These are phyloP conservation scores for Hermaeophaga mercurialis DNA, from an alignment of 2,888 invertebrate species.

Conservation along the genomic window DNA sequence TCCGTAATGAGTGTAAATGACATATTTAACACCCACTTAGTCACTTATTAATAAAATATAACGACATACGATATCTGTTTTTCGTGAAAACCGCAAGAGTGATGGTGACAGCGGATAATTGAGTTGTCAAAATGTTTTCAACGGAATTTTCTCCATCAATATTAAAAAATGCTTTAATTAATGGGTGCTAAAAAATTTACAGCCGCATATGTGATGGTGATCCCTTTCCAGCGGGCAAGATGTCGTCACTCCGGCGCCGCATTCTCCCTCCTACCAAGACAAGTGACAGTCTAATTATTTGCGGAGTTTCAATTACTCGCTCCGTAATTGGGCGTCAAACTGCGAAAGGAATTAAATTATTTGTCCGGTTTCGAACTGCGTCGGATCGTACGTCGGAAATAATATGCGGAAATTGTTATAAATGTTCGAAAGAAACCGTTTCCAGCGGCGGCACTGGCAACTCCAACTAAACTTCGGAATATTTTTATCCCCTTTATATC, in stretches of 20 bases:
- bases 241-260: slow-evolving; percentile 45
- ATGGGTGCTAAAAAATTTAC: slow-evolving; percentile 2
- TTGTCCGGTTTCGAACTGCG: slow-evolving; percentile 53
- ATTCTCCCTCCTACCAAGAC: slow-evolving; percentile 52
- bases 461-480: too few species aligned
- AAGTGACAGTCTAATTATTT: slow-evolving; percentile 58
- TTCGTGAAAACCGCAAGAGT: too few species aligned
- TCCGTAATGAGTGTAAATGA: too few species aligned
- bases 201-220: not conserved
- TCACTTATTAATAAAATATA: too few species aligned
- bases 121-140: too few species aligned
- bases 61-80: too few species aligned
- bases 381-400: slow-evolving; percentile 38
- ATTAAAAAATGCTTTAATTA: too few species aligned
- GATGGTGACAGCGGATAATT: too few species aligned
- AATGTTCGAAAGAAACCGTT: slow-evolving; percentile 31
- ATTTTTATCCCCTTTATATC: too few species aligned
- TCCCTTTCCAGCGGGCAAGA: slow-evolving; percentile 27
- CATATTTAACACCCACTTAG: too few species aligned
- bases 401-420: slow-evolving; percentile 43
- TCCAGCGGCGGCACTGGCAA: slow-evolving; percentile 17
- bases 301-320: slow-evolving; percentile 57
- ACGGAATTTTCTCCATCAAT: too few species aligned
- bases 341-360: slow-evolving; percentile 58
- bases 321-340: slow-evolving; percentile 57